phyloP scores from a whole-genome alignment of 1,140 invertebrate genomes.

The Pogonus chalceus region DNA sequence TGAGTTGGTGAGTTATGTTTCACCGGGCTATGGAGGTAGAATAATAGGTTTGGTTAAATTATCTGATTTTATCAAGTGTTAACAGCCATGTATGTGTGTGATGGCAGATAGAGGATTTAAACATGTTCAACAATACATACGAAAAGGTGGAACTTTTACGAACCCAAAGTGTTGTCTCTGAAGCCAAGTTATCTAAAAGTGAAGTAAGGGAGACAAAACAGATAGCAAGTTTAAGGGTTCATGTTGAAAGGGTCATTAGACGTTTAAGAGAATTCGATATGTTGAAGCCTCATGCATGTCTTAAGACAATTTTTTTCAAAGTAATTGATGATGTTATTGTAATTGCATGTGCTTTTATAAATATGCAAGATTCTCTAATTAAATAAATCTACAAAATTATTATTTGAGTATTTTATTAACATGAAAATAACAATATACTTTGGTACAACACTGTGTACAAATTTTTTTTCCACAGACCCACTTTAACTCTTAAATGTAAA shows the following conservation, averaged over 20 bases:
- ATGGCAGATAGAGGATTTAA: constrained; percentile 33
- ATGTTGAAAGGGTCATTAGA: constrained; percentile 26
- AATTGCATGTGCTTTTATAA: constrained; percentile 25
- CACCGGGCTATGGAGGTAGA: constrained; percentile 33
- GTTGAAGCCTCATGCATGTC: constrained; percentile 23
- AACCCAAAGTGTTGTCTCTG: constrained; percentile 31
- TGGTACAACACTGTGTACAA: constrained; percentile 12
- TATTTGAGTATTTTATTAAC: too few species aligned
- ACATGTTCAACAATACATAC: constrained; percentile 24
- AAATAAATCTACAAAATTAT: too few species aligned
- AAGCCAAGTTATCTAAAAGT: constrained; percentile 19
- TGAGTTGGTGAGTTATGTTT: constrained; percentile 36
- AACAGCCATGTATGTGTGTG: constrained; percentile 18
- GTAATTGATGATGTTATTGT: constrained; percentile 21
- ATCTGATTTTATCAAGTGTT: constrained; percentile 28
- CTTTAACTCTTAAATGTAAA: too few species aligned
- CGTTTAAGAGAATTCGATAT: constrained; percentile 25
- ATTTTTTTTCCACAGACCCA: constrained; percentile 15
- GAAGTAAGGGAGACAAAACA: constrained; percentile 27
- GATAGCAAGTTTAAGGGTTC: constrained; percentile 27
- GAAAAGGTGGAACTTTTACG: constrained; percentile 23
- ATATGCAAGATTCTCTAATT: constrained; percentile 28
- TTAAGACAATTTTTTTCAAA: constrained; percentile 19
- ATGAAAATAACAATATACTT: constrained; percentile 12
- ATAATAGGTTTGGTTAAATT: constrained; percentile 31